A percentile compares a stretch with the other conserved stretches of the same genome.
Conservation (phyloP, 2,797 vertebrate genomes). For the Anguilla megastoma region DNA sequence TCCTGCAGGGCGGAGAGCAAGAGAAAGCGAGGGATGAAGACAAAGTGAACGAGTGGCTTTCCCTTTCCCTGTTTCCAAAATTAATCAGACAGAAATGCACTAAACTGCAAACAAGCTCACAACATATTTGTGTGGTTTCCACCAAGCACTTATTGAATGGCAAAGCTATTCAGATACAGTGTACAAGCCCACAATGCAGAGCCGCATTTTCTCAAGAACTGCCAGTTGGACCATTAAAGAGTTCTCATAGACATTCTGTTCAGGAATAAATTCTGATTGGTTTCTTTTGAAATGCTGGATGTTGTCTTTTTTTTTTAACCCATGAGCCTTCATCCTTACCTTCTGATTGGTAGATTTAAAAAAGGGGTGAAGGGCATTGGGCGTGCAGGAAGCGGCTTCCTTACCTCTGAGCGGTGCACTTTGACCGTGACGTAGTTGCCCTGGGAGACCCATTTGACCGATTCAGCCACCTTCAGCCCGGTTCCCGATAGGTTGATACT, state of each 20-base stretch:
- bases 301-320: not conserved
- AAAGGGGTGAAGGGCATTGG: not conserved
- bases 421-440: constrained; percentile 87
- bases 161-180: not conserved
- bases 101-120: too few species aligned
- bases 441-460: constrained; percentile 88
- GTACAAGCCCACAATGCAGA: not conserved
- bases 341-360: not conserved
- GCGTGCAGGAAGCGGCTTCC: constrained; percentile 32
- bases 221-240: not conserved
- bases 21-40: not conserved
- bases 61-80: not conserved
- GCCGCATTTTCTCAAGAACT: not conserved
- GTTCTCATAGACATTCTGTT: not conserved
- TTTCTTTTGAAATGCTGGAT: not conserved
- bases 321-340: not conserved
- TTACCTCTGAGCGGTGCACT: constrained; percentile 90
- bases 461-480: constrained; percentile 82
- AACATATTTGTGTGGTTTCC: too few species aligned
- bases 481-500: constrained; percentile 92
- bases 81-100: not conserved
- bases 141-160: not conserved
- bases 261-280: not conserved
- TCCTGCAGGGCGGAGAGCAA: constrained; percentile 72
- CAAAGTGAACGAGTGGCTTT: not conserved